A percentile compares a stretch with the other conserved stretches of the same genome.
Evolutionary conservation across 30 jellyfish, hydroid and myxozoan species (phyloP).

Genomic region (Aurelia sp.): DNA sequence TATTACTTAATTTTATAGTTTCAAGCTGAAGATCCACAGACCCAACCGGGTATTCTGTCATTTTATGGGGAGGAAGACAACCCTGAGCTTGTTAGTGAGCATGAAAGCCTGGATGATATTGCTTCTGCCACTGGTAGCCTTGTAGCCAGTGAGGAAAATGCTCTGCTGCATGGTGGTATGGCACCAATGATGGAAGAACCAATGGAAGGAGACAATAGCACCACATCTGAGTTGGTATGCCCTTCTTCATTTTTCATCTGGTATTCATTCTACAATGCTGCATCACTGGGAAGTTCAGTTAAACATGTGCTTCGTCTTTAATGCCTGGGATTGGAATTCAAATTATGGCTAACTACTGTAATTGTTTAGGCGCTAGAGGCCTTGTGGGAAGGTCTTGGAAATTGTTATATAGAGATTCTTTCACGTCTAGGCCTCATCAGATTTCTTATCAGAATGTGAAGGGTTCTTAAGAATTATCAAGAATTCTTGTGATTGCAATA

Average conservation of each 20-base stretch:
- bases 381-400: too few relatives aligned
- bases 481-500: too few relatives aligned
- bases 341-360: too few relatives aligned
- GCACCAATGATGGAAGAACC: conserved; percentile 41
- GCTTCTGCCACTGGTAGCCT: conserved; percentile 56
- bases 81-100: conserved; percentile 49
- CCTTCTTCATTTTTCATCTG: background rate
- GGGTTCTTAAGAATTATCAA: too few relatives aligned
- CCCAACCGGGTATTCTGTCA: conserved; percentile 61
- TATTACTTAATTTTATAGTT: conserved; percentile 8
- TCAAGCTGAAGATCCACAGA: conserved; percentile 24
- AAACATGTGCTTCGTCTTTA: too few relatives aligned
- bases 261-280: background rate
- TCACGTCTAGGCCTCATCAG: too few relatives aligned
- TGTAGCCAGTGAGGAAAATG: conserved; percentile 45
- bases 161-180: conserved; percentile 27
- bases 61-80: conserved; percentile 56
- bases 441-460: too few relatives aligned
- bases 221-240: conserved; percentile 60
- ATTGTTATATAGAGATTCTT: too few relatives aligned
- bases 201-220: conserved; percentile 62
- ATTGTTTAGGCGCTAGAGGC: too few relatives aligned
- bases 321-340: too few relatives aligned
- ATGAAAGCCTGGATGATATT: conserved; percentile 50
- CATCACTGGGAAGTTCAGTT: too few relatives aligned